Percentiles rank a stretch among this genome's conserved stretches.
These are phyloP conservation scores for Paradoxurus hermaphroditus DNA, from an alignment of 2,113 vertebrate species.

Conservation along the genomic window DNA sequence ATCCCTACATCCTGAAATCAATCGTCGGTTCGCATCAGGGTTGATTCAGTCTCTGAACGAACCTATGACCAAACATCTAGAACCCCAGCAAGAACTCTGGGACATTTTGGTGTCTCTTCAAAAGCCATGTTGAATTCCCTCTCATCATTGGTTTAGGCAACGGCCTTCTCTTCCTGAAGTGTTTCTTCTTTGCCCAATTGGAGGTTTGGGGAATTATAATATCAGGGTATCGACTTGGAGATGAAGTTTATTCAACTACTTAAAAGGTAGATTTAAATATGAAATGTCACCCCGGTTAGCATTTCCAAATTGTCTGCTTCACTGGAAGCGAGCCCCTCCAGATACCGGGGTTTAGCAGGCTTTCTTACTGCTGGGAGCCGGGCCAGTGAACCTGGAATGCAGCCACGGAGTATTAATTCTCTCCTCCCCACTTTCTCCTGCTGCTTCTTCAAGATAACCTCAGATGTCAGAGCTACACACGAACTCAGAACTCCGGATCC, in stretches of 20 bases:
- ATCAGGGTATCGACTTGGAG: not conserved
- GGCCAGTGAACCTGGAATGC: not conserved
- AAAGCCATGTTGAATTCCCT: not conserved
- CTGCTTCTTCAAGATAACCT: not conserved
- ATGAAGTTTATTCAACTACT: not conserved
- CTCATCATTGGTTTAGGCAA: not conserved
- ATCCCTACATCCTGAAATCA: not conserved
- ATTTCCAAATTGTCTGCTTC: not conserved
- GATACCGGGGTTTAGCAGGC: not conserved
- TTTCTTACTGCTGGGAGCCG: not conserved
- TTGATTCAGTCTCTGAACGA: not conserved
- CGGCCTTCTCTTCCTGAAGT: not conserved
- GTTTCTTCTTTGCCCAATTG: not conserved
- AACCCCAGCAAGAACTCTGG: not conserved
- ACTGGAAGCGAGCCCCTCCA: not conserved
- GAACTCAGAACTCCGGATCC: not conserved
- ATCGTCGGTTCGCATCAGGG: not conserved
- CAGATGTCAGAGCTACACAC: not conserved
- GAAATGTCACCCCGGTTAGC: not conserved
- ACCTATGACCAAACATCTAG: not conserved
- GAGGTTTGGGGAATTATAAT: not conserved
- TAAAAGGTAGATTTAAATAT: slow-evolving; percentile 4
- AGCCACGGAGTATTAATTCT: not conserved
- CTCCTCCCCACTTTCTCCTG: not conserved
- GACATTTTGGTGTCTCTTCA: not conserved